These are phyloP conservation scores for Polylopha cassiicola DNA, from an alignment of 2,888 invertebrate species.

Conservation along the genomic window DNA sequence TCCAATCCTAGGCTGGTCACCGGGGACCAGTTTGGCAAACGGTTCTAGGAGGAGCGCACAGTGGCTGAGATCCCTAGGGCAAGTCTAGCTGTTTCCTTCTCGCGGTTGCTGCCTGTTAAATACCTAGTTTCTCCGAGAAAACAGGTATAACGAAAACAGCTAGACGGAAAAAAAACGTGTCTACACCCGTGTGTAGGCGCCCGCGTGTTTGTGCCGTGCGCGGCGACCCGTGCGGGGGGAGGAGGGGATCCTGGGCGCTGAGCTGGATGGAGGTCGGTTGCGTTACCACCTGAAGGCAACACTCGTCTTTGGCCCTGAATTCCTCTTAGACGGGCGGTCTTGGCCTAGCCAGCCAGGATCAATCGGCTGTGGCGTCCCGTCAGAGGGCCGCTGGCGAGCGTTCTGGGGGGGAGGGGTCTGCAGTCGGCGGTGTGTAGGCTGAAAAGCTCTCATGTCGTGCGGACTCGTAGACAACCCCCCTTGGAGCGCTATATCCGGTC, in stretches of 20 bases:
- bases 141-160: background rate
- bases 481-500: background rate
- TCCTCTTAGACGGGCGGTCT: constrained; percentile 11
- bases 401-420: constrained; percentile 3
- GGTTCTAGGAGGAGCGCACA: too few relatives aligned
- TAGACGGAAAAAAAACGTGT: constrained; percentile 1
- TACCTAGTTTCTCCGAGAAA: too few relatives aligned
- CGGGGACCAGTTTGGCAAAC: too few relatives aligned
- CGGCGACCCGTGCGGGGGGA: constrained; percentile 8
- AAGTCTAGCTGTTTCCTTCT: too few relatives aligned
- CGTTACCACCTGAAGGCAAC: constrained; percentile 1
- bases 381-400: constrained; percentile 6
- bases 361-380: constrained; percentile 12
- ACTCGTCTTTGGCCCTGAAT: constrained; percentile 10
- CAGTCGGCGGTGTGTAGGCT: constrained; percentile 1
- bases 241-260: constrained; percentile 3
- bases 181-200: too few relatives aligned
- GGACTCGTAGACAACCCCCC: background rate
- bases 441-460: background rate
- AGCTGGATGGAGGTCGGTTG: constrained; percentile 1
- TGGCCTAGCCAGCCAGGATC: constrained; percentile 6
- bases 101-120: too few relatives aligned
- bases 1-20: too few relatives aligned
- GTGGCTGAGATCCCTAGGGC: too few relatives aligned
- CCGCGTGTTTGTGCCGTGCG: constrained; percentile 10